Percentiles rank a stretch among this genome's conserved stretches.
Evolutionary conservation across 2,888 invertebrate genomes (phyloP).

Genomic region (Tubiluchus corallicola): DNA sequence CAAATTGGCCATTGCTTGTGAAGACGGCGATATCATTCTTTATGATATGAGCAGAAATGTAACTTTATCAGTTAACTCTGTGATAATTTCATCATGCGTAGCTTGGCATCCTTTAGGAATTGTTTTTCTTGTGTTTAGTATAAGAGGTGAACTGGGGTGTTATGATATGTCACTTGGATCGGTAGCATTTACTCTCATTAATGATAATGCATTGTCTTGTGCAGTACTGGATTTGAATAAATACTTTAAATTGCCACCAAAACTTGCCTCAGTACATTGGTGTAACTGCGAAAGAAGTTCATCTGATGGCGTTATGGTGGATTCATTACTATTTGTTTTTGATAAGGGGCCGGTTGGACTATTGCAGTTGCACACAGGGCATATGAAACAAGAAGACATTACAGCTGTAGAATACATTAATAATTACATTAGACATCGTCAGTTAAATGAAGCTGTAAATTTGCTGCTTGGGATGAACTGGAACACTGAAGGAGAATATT

Average conservation of each 20-base stretch:
- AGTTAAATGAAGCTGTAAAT: constrained; percentile 48
- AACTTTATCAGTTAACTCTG: constrained; percentile 7
- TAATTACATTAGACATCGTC: constrained; percentile 42
- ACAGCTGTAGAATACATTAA: constrained; percentile 41
- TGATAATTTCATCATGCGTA: constrained; percentile 41
- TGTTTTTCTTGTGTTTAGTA: constrained; percentile 45
- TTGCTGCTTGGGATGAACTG: constrained; percentile 50
- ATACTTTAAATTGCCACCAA: constrained; percentile 40
- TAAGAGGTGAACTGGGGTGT: constrained; percentile 46
- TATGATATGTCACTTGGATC: constrained; percentile 50
- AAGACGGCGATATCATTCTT: too few species aligned
- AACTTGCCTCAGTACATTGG: constrained; percentile 39
- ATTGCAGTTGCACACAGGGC: constrained; percentile 24
- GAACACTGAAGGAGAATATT: constrained; percentile 52
- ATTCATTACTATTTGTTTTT: constrained; percentile 38
- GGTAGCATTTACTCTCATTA: constrained; percentile 43
- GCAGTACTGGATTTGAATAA: constrained; percentile 44
- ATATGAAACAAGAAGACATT: constrained; percentile 29
- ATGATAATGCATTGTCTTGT: constrained; percentile 42
- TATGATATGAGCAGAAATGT: too few species aligned
- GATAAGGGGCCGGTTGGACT: constrained; percentile 33
- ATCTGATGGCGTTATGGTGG: constrained; percentile 32
- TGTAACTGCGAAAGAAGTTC: constrained; percentile 35
- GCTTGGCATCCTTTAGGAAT: constrained; percentile 53
- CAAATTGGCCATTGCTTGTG: constrained; percentile 57